Evolutionary conservation across 1,140 invertebrate genomes (phyloP), one percentile per base, ranked within the genome.

Genomic region (Tetraneura akinire): DNA sequence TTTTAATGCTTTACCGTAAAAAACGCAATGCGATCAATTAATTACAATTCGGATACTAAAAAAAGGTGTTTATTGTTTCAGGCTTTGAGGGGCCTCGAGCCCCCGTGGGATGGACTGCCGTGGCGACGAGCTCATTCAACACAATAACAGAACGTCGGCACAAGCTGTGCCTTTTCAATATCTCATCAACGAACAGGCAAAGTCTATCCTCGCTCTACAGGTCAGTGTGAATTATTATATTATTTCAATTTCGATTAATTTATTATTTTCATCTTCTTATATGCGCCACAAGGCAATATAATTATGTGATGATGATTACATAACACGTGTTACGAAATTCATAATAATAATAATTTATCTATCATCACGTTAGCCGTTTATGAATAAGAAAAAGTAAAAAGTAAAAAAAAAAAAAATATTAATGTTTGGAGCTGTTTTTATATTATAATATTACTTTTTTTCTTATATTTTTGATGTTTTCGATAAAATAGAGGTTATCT

Each of bases 131-230:
- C 80, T 81, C 57, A 81, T 73, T 57, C 70, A 81, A 62, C 70
- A 73, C 73, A 74, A 81, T 74, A 81, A 45, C 53, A 57, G 90
- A 82, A 88, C 89, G 49, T 86, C 88, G 85, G 85, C 86, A 82
- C 53, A 85, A 49, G 88, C 88, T 66, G 81, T 83, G 16, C 91
- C 91, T 18, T 92, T 92, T 85, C 91, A 92, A 84, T 92, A 92
- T 85, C 88, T 93, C 85, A 91, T 93, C 85, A 92, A 88, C 86
- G 92, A 93, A 86, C 92, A 93, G 87, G 91, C 92, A 83, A 93
- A 93, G 86, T 93, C 92, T 55, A 86, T 92, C 85, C 90, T 92
- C 80, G 91, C 91, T 60, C 87, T 93, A 84, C 90, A 91, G 87
- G 85, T 86, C 71, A 83, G 82, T 80, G 14, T 62, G 37, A 64